phyloP scores from a whole-genome alignment of 2,797 vertebrate species.

The Huso huso region DNA sequence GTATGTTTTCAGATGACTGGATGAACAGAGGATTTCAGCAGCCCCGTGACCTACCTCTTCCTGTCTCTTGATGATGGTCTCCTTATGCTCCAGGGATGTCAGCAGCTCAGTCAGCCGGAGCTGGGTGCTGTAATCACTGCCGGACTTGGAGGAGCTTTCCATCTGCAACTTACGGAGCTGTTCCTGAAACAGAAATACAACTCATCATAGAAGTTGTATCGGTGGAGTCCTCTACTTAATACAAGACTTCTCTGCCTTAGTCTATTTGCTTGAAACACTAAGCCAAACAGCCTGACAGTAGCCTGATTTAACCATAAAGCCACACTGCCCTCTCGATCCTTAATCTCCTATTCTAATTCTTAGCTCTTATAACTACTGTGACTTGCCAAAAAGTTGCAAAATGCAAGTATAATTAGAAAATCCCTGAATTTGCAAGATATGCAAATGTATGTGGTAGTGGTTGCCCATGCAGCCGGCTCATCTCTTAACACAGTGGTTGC shows the following conservation, averaged over 20 bases:
- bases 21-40: not conserved
- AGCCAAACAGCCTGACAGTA: not conserved
- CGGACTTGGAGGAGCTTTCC: constrained; percentile 55
- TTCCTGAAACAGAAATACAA: constrained; percentile 35
- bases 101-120: constrained; percentile 75
- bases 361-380: not conserved
- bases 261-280: not conserved
- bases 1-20: not conserved
- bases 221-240: not conserved
- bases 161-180: constrained; percentile 73
- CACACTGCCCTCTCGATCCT: not conserved
- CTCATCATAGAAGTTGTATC: not conserved
- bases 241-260: not conserved
- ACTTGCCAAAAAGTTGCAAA: not conserved
- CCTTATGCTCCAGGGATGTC: constrained; percentile 65
- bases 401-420: not conserved
- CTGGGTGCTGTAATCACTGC: constrained; percentile 68
- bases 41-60: constrained; percentile 64
- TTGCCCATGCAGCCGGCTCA: not conserved
- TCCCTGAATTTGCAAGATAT: not conserved
- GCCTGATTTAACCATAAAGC: not conserved
- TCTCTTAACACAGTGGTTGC: not conserved
- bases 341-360: not conserved
- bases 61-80: constrained; percentile 71
- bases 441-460: not conserved